phyloP scores from a whole-genome alignment of 2,888 invertebrate species.

The Apodemia mormo region DNA sequence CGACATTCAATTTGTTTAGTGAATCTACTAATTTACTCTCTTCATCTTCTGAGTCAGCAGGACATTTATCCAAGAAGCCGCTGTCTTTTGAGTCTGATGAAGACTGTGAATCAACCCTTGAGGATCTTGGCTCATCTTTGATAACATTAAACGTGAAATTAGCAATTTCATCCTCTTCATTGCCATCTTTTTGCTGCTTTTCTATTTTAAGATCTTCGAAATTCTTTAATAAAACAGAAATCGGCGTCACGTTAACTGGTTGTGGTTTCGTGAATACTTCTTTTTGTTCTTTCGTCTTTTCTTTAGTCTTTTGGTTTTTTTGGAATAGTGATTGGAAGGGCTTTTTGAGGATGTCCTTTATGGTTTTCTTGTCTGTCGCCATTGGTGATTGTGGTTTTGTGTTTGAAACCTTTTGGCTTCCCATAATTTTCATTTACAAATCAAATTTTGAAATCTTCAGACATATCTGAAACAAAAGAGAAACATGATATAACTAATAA shows the following conservation, averaged over 20 bases:
- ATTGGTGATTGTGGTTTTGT: constrained; percentile 50
- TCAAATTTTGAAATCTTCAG: constrained; percentile 22
- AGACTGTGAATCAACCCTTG: constrained; percentile 57
- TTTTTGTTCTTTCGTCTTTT: constrained; percentile 41
- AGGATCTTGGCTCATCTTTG: constrained; percentile 47
- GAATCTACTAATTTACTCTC: constrained; percentile 39
- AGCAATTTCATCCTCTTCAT: constrained; percentile 50
- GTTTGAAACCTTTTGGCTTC: constrained; percentile 48
- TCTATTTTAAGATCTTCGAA: constrained; percentile 47
- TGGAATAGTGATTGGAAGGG: constrained; percentile 41
- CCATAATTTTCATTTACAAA: constrained; percentile 48
- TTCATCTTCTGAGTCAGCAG: constrained; percentile 38
- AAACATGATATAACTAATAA: neutral
- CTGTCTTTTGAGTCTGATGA: constrained; percentile 56
- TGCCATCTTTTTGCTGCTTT: constrained; percentile 27
- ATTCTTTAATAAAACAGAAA: constrained; percentile 47
- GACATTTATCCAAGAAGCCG: constrained; percentile 54
- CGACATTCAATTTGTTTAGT: constrained; percentile 40
- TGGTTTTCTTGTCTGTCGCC: constrained; percentile 55
- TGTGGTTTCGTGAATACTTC: constrained; percentile 34
- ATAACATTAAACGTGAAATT: constrained; percentile 56
- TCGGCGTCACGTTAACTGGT: constrained; percentile 38
- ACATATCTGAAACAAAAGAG: constrained; percentile 35
- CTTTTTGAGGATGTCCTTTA: constrained; percentile 48
- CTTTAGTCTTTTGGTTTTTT: constrained; percentile 43